Evolutionary conservation across 2,797 vertebrate species (phyloP).

Genomic region (Enteromius thamalakanensis): DNA sequence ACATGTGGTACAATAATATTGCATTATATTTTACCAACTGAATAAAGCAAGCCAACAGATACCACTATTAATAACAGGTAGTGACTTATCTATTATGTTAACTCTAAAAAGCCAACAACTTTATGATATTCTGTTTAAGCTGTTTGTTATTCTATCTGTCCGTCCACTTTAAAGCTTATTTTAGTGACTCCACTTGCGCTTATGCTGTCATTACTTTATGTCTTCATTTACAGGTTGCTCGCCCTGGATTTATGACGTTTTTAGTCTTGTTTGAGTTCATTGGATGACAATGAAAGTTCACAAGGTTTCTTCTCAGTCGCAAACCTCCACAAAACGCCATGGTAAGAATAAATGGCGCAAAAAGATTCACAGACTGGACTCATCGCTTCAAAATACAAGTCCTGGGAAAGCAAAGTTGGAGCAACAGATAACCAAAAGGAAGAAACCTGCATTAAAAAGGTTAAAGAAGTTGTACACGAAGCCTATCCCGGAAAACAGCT

Average conservation of each 20-base stretch:
- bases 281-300: slow-evolving; percentile 77
- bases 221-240: background rate
- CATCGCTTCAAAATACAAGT: slow-evolving; percentile 61
- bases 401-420: slow-evolving; percentile 63
- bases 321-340: slow-evolving; percentile 59
- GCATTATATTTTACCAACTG: background rate
- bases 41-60: background rate
- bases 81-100: background rate
- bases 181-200: background rate
- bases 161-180: background rate
- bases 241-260: slow-evolving; percentile 32
- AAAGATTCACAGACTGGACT: slow-evolving; percentile 49
- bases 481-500: slow-evolving; percentile 29
- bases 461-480: slow-evolving; percentile 64
- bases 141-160: background rate
- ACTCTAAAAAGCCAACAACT: background rate
- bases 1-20: background rate
- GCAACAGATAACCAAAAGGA: slow-evolving; percentile 64
- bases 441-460: slow-evolving; percentile 73
- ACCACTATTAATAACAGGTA: background rate
- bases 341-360: slow-evolving; percentile 71
- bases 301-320: slow-evolving; percentile 61
- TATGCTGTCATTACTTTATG: background rate
- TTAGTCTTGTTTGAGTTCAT: slow-evolving; percentile 3
- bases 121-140: background rate